Conservation (phyloP, 2,888 invertebrate species). For the Eilema depressum region DNA sequence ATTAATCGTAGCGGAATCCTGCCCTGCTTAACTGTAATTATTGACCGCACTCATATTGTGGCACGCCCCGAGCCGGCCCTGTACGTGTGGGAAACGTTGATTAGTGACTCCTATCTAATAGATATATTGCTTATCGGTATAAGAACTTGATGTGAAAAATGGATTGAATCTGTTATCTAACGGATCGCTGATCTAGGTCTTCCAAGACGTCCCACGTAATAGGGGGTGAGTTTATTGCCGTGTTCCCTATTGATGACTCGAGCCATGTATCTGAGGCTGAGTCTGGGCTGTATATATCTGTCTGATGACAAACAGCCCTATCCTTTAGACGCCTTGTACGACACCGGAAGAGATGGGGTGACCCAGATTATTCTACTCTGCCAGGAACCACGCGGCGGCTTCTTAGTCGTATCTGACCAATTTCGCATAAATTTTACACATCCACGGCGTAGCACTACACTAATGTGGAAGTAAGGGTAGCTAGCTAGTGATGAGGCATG, state of each 20-base stretch:
- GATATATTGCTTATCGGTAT: slow-evolving; percentile 51
- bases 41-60: slow-evolving; percentile 57
- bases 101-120: slow-evolving; percentile 47
- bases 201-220: too few species aligned
- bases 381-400: too few species aligned
- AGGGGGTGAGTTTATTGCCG: too few species aligned
- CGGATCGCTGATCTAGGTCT: neutral
- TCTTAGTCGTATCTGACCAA: neutral
- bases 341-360: too few species aligned
- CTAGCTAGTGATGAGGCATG: neutral
- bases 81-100: slow-evolving; percentile 52
- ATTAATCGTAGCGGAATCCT: slow-evolving; percentile 65
- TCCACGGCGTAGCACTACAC: neutral
- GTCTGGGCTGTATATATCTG: too few species aligned
- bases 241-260: too few species aligned
- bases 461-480: neutral
- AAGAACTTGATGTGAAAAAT: slow-evolving; percentile 28
- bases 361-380: too few species aligned
- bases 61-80: slow-evolving; percentile 45
- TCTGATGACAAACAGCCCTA: too few species aligned
- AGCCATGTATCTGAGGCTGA: too few species aligned
- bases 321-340: too few species aligned
- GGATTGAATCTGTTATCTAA: slow-evolving; percentile 9
- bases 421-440: neutral
- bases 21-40: slow-evolving; percentile 67